A percentile compares a stretch with the other conserved stretches of the same genome.
These are phyloP conservation scores for Bombylius major DNA, from an alignment of 2,888 invertebrate genomes.

Conservation along the genomic window DNA sequence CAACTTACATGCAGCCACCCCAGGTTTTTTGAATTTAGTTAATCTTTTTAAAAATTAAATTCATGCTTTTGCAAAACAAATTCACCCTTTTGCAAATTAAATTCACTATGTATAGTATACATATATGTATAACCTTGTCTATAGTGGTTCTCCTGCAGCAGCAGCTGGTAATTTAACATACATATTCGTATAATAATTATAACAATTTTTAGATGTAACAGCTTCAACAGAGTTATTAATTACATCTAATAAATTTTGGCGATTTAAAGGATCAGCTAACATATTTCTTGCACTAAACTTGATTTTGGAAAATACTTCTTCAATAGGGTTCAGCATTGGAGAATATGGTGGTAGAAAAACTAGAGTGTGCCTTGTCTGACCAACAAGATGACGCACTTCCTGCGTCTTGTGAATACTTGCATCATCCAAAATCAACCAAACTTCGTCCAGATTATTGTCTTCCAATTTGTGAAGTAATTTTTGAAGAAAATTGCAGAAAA, in stretches of 20 bases:
- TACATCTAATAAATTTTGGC: not conserved
- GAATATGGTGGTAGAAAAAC: not conserved
- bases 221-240: not conserved
- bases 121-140: not conserved
- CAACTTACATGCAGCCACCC: too few species aligned
- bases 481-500: not conserved
- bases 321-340: not conserved
- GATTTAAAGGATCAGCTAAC: not conserved
- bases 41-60: too few species aligned
- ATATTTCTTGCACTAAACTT: conserved; percentile 1
- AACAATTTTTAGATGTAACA: conserved; percentile 1
- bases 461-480: not conserved
- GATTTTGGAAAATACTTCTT: conserved; percentile 1
- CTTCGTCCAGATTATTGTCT: not conserved
- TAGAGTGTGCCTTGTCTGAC: not conserved
- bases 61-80: too few species aligned
- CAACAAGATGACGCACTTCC: not conserved
- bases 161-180: conserved; percentile 2
- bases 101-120: too few species aligned
- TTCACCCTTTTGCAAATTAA: too few species aligned
- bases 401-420: not conserved
- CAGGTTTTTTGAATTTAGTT: too few species aligned
- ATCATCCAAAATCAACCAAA: not conserved
- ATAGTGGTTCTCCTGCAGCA: not conserved
- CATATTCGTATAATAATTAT: conserved; percentile 3